phyloP scores from a whole-genome alignment of 1,140 invertebrate species.

The Battus philenor region DNA sequence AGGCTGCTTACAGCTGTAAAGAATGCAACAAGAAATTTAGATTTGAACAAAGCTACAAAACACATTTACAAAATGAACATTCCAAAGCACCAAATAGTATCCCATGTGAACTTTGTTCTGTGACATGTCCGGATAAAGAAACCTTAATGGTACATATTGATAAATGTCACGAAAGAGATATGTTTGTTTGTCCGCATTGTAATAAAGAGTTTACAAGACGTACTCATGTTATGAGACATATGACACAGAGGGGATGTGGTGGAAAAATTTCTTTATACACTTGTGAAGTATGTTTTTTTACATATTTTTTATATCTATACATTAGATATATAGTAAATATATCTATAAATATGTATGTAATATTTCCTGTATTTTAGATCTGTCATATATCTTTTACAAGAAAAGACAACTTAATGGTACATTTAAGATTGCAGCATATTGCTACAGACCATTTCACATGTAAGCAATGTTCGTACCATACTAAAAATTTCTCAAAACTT shows the following conservation, averaged over 20 bases:
- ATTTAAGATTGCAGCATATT: constrained; percentile 51
- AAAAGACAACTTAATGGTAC: constrained; percentile 63
- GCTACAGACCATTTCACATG: constrained; percentile 34
- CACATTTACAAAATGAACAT: constrained; percentile 49
- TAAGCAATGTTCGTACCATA: constrained; percentile 44
- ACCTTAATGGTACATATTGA: constrained; percentile 39
- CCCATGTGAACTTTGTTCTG: constrained; percentile 41
- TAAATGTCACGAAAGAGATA: constrained; percentile 41
- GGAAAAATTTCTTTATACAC: constrained; percentile 32
- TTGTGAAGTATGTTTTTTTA: constrained; percentile 62
- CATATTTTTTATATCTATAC: too few relatives aligned
- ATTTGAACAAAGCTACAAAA: constrained; percentile 39
- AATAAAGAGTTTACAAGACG: constrained; percentile 46
- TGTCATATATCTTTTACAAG: constrained; percentile 48
- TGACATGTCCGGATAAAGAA: constrained; percentile 40
- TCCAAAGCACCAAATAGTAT: constrained; percentile 44
- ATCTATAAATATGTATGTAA: too few relatives aligned
- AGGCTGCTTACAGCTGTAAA: constrained; percentile 38
- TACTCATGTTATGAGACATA: constrained; percentile 55
- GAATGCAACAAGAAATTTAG: constrained; percentile 56
- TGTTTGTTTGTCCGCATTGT: constrained; percentile 48
- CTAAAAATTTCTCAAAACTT: constrained; percentile 49
- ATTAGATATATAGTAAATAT: too few relatives aligned
- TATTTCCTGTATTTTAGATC: constrained; percentile 42
- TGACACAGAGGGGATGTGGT: constrained; percentile 57